A percentile compares a stretch with the other conserved stretches of the same genome.
These are phyloP conservation scores for Saimiri boliviensis DNA, from an alignment of 2,113 vertebrate genomes.

Conservation along the genomic window DNA sequence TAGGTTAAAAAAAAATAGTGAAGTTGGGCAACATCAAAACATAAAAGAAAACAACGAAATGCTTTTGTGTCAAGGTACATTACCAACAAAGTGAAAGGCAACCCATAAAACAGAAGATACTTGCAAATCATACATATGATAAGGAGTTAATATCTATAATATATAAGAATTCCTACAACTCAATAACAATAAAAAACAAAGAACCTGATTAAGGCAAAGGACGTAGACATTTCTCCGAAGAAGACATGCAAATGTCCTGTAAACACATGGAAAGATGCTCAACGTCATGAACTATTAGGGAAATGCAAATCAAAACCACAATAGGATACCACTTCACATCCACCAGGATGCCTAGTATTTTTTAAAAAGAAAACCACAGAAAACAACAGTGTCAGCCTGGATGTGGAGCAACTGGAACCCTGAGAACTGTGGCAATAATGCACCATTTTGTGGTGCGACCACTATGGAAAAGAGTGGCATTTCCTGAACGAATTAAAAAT, in stretches of 20 bases:
- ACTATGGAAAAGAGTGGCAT: fast-evolving
- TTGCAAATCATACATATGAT: not conserved
- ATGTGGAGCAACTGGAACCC: not conserved
- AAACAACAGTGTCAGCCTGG: fast-evolving
- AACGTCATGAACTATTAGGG: not conserved
- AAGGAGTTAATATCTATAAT: not conserved
- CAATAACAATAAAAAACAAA: not conserved
- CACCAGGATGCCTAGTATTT: not conserved
- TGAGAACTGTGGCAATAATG: fast-evolving
- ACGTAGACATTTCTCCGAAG: not conserved
- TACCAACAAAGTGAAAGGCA: not conserved
- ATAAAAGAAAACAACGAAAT: not conserved
- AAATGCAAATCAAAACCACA: not conserved
- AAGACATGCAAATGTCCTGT: not conserved
- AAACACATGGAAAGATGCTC: not conserved
- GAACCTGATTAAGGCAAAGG: not conserved
- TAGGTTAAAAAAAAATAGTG: not conserved
- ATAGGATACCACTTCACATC: fast-evolving
- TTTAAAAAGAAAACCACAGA: not conserved
- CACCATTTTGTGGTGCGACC: fast-evolving
- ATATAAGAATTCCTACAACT: not conserved
- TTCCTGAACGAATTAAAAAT: not conserved
- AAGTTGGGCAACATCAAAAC: not conserved
- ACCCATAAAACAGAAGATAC: not conserved
- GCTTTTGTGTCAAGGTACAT: not conserved